Conservation (phyloP, 2,888 invertebrate species). For the Opisthograptis luteolata region DNA sequence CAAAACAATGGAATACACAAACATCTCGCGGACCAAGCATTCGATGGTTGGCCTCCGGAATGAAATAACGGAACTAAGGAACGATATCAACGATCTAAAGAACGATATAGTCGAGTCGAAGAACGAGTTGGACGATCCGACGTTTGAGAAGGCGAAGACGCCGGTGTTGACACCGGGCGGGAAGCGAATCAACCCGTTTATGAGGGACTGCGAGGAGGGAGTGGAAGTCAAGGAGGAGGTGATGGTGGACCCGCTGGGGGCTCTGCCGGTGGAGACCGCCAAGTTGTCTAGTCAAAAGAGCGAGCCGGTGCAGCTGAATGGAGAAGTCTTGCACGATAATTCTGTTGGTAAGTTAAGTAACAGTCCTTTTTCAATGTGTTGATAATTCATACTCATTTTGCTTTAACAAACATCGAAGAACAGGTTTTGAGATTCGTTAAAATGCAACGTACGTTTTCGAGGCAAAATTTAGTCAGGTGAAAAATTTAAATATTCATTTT, state of each 20-base stretch:
- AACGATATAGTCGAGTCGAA: slow-evolving; percentile 78
- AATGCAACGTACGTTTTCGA: too few relatives aligned
- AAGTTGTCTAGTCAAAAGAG: slow-evolving; percentile 62
- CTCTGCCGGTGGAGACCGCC: slow-evolving; percentile 69
- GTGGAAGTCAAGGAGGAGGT: slow-evolving; percentile 38
- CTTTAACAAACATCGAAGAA: too few relatives aligned
- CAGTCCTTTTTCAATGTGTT: too few relatives aligned
- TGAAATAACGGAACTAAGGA: slow-evolving; percentile 75
- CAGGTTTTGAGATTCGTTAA: too few relatives aligned
- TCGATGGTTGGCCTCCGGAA: slow-evolving; percentile 72
- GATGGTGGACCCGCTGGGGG: slow-evolving; percentile 73
- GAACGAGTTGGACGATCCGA: slow-evolving; percentile 72
- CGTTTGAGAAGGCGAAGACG: slow-evolving; percentile 69
- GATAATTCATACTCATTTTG: too few relatives aligned
- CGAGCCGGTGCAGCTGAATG: slow-evolving; percentile 61
- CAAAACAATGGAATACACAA: slow-evolving; percentile 73
- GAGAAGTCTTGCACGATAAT: slow-evolving; percentile 61
- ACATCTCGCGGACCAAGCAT: slow-evolving; percentile 70
- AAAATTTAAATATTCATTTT: too few relatives aligned
- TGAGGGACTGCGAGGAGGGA: slow-evolving; percentile 81
- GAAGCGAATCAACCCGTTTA: slow-evolving; percentile 85
- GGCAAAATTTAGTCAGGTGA: too few relatives aligned
- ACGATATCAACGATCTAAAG: slow-evolving; percentile 75
- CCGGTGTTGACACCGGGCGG: slow-evolving; percentile 75
- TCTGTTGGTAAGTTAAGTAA: slow-evolving; percentile 58